Evolutionary conservation across 2,113 vertebrate genomes (phyloP).

Genomic region (Saccopteryx bilineata): DNA sequence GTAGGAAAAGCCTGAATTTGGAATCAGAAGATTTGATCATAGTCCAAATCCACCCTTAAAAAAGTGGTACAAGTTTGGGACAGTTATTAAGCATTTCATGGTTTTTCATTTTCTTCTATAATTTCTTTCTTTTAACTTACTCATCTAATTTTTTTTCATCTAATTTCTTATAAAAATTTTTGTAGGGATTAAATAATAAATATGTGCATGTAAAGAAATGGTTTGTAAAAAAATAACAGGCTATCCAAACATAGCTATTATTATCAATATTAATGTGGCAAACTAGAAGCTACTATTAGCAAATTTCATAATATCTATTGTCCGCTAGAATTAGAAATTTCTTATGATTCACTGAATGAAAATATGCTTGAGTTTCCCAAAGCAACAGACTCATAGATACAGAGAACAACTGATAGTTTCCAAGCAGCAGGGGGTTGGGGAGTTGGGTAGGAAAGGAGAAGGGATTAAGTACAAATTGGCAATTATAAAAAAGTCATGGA

Average conservation of each 20-base stretch:
- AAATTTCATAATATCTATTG: not conserved
- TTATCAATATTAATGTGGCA: slow-evolving; percentile 44
- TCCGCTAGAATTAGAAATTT: not conserved
- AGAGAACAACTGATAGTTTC: not conserved
- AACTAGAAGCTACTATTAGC: not conserved
- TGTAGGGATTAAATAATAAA: not conserved
- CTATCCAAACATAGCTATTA: not conserved
- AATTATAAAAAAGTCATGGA: not conserved
- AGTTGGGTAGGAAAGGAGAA: not conserved
- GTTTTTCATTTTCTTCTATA: not conserved
- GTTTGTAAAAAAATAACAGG: slow-evolving; percentile 26
- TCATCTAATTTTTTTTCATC: slow-evolving; percentile 2
- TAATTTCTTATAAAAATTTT: slow-evolving; percentile 19
- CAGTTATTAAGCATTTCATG: not conserved
- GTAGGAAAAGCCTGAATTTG: slow-evolving; percentile 25
- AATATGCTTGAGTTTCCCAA: slow-evolving; percentile 33
- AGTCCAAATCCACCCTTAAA: not conserved
- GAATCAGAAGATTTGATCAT: slow-evolving; percentile 25
- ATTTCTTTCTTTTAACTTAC: slow-evolving; percentile 15
- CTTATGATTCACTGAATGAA: not conserved
- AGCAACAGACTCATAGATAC: not conserved
- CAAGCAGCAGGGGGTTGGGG: not conserved
- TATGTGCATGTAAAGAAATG: not conserved
- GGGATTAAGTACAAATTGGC: not conserved
- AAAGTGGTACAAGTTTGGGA: not conserved